These are phyloP conservation scores for Lasaia peninsularis DNA, from an alignment of 1,140 invertebrate genomes.

Conservation along the genomic window DNA sequence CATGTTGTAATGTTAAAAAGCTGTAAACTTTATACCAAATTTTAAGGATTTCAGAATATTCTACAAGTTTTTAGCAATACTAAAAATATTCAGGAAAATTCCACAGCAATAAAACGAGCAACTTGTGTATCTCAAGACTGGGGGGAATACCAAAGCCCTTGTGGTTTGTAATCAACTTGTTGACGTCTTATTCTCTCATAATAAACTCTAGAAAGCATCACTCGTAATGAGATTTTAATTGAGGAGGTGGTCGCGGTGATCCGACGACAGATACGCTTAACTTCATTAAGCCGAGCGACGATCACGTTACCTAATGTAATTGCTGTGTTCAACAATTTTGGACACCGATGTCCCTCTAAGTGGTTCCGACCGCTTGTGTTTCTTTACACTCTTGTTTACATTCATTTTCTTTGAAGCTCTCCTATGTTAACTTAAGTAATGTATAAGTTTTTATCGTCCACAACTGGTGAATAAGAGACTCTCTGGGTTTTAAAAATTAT, in stretches of 20 bases:
- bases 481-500: no score
- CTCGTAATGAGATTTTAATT: constrained; percentile 72
- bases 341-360: constrained; percentile 27
- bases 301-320: constrained; percentile 69
- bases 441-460: not conserved
- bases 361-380: constrained; percentile 15
- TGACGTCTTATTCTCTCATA: not conserved
- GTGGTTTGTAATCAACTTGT: not conserved
- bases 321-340: constrained; percentile 48
- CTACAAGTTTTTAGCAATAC: no score
- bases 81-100: no score
- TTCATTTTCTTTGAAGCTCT: constrained; percentile 11
- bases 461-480: no score
- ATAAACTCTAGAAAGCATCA: constrained; percentile 22
- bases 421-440: not conserved
- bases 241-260: constrained; percentile 51
- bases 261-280: constrained; percentile 56
- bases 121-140: no score
- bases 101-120: no score
- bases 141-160: not conserved
- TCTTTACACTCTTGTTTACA: constrained; percentile 14
- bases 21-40: no score
- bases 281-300: constrained; percentile 54
- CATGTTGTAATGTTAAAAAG: no score
- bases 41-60: no score